phyloP scores from a whole-genome alignment of 2,888 invertebrate genomes.

The Chaetoderma sp. region DNA sequence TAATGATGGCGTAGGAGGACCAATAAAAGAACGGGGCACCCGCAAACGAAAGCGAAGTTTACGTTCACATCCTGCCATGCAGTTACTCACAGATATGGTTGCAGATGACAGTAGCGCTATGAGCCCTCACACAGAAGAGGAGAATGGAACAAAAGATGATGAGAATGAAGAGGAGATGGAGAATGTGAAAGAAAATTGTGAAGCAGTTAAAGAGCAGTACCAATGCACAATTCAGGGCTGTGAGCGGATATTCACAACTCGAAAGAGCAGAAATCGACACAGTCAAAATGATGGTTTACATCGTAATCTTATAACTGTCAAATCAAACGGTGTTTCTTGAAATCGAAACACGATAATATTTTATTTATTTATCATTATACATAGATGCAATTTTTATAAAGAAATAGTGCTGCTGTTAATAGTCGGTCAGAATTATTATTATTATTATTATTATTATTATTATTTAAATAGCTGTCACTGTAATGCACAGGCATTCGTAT shows the following conservation, averaged over 20 bases:
- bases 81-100: slow-evolving; percentile 13
- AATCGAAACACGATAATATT: too few species aligned
- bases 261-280: slow-evolving; percentile 83
- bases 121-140: slow-evolving; percentile 59
- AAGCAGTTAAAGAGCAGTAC: slow-evolving; percentile 77
- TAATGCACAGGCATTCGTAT: too few species aligned
- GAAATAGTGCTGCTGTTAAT: too few species aligned
- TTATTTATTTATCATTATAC: too few species aligned
- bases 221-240: slow-evolving; percentile 83
- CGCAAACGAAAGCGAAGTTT: not conserved
- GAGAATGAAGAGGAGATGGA: slow-evolving; percentile 24
- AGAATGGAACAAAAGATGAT: slow-evolving; percentile 25
- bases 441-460: too few species aligned
- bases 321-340: slow-evolving; percentile 40
- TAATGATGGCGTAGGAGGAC: not conserved
- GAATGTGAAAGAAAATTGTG: slow-evolving; percentile 78
- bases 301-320: slow-evolving; percentile 44
- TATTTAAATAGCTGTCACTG: too few species aligned
- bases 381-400: too few species aligned
- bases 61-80: not conserved
- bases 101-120: slow-evolving; percentile 9
- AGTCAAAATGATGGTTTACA: slow-evolving; percentile 78
- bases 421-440: too few species aligned
- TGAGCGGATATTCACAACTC: slow-evolving; percentile 82
- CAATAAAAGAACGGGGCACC: not conserved